Percentiles rank a stretch among this genome's conserved stretches.
Conservation (phyloP, 2,113 vertebrate genomes). For the Chrysochloris asiatica region DNA sequence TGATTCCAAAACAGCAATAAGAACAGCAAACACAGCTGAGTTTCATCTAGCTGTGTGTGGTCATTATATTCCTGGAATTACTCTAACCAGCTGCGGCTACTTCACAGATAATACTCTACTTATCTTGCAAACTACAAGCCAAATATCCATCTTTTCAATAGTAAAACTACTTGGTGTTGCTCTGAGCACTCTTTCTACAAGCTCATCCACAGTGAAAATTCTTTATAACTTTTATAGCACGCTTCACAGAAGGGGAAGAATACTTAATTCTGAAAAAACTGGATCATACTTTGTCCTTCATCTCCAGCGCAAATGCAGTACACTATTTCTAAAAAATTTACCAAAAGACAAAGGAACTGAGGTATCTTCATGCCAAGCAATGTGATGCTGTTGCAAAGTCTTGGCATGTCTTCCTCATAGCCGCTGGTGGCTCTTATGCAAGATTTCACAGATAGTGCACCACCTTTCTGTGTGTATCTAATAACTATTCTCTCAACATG, state of each 20-base stretch:
- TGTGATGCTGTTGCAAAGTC: background rate
- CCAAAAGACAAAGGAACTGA: background rate
- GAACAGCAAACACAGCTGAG: background rate
- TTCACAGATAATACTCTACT: background rate
- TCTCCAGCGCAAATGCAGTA: background rate
- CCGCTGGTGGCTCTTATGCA: background rate
- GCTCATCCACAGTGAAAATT: background rate
- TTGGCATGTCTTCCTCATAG: background rate
- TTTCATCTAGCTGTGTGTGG: too few relatives aligned
- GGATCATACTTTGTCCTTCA: background rate
- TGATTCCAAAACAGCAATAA: background rate
- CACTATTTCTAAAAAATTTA: background rate
- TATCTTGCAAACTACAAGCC: background rate
- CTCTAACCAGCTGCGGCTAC: rapidly evolving
- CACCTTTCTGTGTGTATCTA: background rate
- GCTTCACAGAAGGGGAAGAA: background rate
- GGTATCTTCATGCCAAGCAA: background rate
- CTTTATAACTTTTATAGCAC: background rate
- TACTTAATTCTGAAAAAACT: background rate
- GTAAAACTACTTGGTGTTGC: background rate
- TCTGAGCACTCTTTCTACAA: background rate
- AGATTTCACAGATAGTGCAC: background rate
- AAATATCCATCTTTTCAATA: background rate
- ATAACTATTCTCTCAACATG: background rate
- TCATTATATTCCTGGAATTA: background rate